Conservation (phyloP, 1,140 invertebrate genomes). For the Halesus radiatus region DNA sequence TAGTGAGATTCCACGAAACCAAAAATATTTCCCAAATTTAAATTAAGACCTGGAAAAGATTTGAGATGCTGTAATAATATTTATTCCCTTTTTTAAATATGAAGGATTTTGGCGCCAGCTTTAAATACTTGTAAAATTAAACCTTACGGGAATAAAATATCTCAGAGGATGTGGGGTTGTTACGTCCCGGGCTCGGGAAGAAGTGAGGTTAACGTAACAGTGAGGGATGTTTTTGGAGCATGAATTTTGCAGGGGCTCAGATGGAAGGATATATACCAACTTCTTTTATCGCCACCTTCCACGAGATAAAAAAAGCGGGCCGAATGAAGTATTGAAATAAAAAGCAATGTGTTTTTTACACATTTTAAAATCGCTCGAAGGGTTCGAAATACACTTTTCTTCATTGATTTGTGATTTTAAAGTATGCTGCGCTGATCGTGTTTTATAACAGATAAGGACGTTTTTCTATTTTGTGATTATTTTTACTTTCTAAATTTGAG, state of each 20-base stretch:
- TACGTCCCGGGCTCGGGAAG: not conserved
- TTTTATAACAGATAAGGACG: too few relatives aligned
- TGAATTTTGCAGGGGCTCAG: constrained; percentile 4
- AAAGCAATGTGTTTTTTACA: not conserved
- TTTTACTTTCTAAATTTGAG: too few relatives aligned
- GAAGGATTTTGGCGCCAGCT: not conserved
- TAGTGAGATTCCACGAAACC: too few relatives aligned
- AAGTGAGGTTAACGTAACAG: constrained; percentile 16
- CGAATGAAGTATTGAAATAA: not conserved
- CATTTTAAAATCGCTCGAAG: not conserved
- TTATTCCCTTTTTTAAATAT: too few relatives aligned
- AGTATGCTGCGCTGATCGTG: too few relatives aligned
- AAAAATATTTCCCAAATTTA: too few relatives aligned
- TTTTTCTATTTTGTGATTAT: too few relatives aligned
- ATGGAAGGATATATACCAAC: constrained; percentile 9
- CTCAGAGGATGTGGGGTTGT: not conserved
- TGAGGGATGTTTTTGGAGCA: constrained; percentile 11
- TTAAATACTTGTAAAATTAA: not conserved
- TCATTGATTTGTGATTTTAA: too few relatives aligned
- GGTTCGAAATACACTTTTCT: too few relatives aligned
- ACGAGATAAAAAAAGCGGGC: constrained; percentile 1
- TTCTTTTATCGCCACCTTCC: constrained; percentile 7
- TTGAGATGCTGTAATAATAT: too few relatives aligned
- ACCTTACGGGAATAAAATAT: constrained; percentile 6
- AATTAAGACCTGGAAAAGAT: too few relatives aligned